Evolutionary conservation across 2,797 vertebrate genomes (phyloP).

Genomic region (Eulemur albifrons): DNA sequence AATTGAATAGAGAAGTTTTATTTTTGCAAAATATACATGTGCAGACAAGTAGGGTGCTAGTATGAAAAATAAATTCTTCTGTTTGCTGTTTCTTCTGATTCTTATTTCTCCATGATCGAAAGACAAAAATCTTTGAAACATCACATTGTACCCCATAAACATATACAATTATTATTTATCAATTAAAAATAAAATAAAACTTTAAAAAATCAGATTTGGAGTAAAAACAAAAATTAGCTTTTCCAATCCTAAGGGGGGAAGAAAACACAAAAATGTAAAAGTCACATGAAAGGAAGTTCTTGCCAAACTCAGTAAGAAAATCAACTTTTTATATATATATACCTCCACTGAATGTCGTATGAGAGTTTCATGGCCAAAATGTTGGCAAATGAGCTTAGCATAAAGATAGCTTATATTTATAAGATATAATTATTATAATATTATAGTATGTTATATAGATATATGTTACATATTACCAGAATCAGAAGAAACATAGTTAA

Average conservation of each 20-base stretch:
- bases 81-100: constrained; percentile 3
- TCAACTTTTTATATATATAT: not conserved
- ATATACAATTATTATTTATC: not conserved
- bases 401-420: not conserved
- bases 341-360: not conserved
- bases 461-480: not conserved
- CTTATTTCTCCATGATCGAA: not conserved
- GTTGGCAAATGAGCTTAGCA: not conserved
- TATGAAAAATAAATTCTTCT: not conserved
- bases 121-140: not conserved
- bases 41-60: not conserved
- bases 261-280: not conserved
- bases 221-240: not conserved
- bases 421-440: not conserved
- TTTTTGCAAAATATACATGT: not conserved
- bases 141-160: not conserved
- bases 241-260: not conserved
- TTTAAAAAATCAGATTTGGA: not conserved
- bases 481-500: not conserved
- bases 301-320: constrained; percentile 5
- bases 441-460: not conserved
- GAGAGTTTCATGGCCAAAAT: not conserved
- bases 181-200: not conserved
- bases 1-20: not conserved
- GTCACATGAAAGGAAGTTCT: not conserved